A percentile compares a stretch with the other conserved stretches of the same genome.
phyloP scores from a whole-genome alignment of 2,797 vertebrate genomes.

The Darevskia nairensis region DNA sequence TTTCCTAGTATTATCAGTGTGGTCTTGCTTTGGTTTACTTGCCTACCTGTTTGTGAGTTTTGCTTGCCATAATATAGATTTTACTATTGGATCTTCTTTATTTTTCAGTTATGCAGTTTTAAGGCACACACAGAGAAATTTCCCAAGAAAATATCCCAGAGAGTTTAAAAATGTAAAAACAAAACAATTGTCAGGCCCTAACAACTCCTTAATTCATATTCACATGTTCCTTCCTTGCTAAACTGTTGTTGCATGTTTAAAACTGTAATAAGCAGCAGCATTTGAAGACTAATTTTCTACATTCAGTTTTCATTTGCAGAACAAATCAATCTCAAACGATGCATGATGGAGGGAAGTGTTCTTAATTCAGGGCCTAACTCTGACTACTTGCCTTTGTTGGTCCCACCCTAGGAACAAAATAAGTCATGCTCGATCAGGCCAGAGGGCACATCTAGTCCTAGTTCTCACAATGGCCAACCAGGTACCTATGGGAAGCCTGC shows the following conservation, averaged over 20 bases:
- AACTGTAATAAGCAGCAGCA: neutral
- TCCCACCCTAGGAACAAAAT: no score
- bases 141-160: neutral
- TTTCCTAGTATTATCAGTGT: neutral
- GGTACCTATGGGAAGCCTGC: no score
- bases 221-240: no score
- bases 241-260: neutral
- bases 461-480: no score
- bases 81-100: neutral
- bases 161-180: neutral
- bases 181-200: neutral
- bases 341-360: neutral
- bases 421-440: no score
- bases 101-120: neutral
- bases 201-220: neutral
- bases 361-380: neutral
- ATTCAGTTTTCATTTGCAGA: neutral
- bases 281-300: neutral
- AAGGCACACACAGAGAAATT: no score
- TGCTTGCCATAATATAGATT: neutral
- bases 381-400: neutral
- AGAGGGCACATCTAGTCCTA: no score
- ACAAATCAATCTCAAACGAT: neutral
- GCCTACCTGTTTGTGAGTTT: neutral
- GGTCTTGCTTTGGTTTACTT: neutral